Evolutionary conservation across 2,888 invertebrate genomes (phyloP).

Genomic region (Sphecodes monilicornis): DNA sequence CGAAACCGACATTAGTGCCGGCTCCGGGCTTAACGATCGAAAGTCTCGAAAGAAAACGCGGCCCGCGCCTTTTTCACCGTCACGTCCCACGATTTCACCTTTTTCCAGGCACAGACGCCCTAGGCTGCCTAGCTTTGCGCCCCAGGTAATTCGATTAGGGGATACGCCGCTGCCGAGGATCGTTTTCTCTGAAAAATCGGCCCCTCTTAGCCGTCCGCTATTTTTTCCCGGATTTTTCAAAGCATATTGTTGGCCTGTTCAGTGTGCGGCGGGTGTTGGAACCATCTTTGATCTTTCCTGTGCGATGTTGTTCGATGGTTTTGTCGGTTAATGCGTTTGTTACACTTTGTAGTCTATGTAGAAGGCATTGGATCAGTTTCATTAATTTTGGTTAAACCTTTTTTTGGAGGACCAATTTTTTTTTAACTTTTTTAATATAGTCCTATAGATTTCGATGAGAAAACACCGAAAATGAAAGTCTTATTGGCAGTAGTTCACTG

Average conservation of each 20-base stretch:
- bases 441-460: too few species aligned
- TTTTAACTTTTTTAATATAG: too few species aligned
- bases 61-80: constrained; percentile 34
- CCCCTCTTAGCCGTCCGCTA: not conserved
- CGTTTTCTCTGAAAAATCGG: not conserved
- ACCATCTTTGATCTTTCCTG: not conserved
- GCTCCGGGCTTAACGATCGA: constrained; percentile 60
- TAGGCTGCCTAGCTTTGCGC: not conserved
- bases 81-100: constrained; percentile 30
- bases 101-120: not conserved
- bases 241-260: not conserved
- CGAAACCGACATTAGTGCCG: constrained; percentile 53
- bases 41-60: constrained; percentile 36
- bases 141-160: constrained; percentile 4
- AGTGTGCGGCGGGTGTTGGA: not conserved
- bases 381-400: too few species aligned
- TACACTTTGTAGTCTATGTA: too few species aligned
- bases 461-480: too few species aligned
- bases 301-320: too few species aligned
- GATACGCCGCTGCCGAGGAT: not conserved
- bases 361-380: too few species aligned
- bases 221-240: not conserved
- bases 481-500: too few species aligned
- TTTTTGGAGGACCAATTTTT: too few species aligned
- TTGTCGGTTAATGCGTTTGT: too few species aligned